phyloP scores from a whole-genome alignment of 2,113 vertebrate species.

The Percina caprodes region DNA sequence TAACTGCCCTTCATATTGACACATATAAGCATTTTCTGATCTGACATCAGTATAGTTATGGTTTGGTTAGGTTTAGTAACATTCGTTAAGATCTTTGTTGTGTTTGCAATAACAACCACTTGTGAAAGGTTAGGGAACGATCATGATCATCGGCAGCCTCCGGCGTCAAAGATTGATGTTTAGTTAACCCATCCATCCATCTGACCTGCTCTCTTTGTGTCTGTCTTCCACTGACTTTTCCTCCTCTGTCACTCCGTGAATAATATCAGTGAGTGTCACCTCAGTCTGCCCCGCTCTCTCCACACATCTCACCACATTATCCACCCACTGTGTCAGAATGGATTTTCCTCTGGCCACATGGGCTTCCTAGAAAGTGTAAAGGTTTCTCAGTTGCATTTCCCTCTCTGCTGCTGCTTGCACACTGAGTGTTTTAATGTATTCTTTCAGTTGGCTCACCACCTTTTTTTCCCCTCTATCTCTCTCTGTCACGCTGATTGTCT shows the following conservation, averaged over 20 bases:
- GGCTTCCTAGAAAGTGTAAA: slow-evolving; percentile 53
- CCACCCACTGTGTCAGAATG: slow-evolving; percentile 44
- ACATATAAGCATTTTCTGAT: not conserved
- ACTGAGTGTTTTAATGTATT: slow-evolving; percentile 51
- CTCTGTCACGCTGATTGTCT: slow-evolving; percentile 39
- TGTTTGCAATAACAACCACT: not conserved
- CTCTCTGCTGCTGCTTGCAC: slow-evolving; percentile 31
- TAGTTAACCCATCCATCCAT: not conserved
- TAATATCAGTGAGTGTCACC: slow-evolving; percentile 34
- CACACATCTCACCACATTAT: slow-evolving; percentile 37
- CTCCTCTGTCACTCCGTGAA: slow-evolving; percentile 27
- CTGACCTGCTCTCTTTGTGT: not conserved
- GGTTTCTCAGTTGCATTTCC: slow-evolving; percentile 48
- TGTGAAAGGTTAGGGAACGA: not conserved
- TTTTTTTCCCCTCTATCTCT: slow-evolving; percentile 24
- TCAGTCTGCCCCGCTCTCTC: slow-evolving; percentile 19
- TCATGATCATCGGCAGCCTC: not conserved
- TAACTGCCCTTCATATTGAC: not conserved
- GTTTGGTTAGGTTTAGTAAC: not conserved
- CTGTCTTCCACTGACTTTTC: not conserved
- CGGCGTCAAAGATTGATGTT: not conserved
- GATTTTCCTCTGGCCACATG: slow-evolving; percentile 52
- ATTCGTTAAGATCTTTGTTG: not conserved
- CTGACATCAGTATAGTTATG: not conserved
- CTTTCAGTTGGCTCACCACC: slow-evolving; percentile 29